These are phyloP conservation scores for Cerceris ruficornis DNA, from an alignment of 2,888 invertebrate genomes.

Conservation along the genomic window DNA sequence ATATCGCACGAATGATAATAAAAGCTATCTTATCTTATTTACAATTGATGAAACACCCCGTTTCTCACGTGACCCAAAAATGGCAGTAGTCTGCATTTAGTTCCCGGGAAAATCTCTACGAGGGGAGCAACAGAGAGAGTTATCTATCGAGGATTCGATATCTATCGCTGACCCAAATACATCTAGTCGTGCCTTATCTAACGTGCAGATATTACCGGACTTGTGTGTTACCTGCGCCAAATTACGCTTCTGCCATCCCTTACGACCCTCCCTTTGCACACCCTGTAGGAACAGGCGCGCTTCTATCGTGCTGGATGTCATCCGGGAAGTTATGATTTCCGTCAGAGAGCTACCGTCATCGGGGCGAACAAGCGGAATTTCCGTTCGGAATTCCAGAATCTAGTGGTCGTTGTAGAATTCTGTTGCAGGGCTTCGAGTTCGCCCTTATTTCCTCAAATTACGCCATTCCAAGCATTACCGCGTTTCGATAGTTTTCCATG, in stretches of 20 bases:
- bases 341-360: conserved; percentile 1
- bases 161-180: conserved; percentile 53
- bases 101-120: conserved; percentile 12
- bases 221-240: conserved; percentile 63
- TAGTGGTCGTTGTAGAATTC: conserved; percentile 34
- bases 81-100: background rate
- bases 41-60: no score
- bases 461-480: no score
- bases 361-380: conserved; percentile 28
- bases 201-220: conserved; percentile 62
- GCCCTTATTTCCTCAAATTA: background rate
- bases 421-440: conserved; percentile 22
- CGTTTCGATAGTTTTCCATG: no score
- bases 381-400: conserved; percentile 27
- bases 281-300: conserved; percentile 20
- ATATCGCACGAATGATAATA: no score
- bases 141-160: conserved; percentile 34
- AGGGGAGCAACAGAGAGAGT: background rate
- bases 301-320: conserved; percentile 42
- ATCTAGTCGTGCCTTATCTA: conserved; percentile 63
- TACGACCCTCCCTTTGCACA: conserved; percentile 32
- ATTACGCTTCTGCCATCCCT: conserved; percentile 61
- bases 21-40: no score
- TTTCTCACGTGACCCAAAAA: no score
- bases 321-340: conserved; percentile 54